Percentiles rank a stretch among this genome's conserved stretches.
These are phyloP conservation scores for Pilophorus perplexus DNA, from an alignment of 2,888 invertebrate genomes.

Conservation along the genomic window DNA sequence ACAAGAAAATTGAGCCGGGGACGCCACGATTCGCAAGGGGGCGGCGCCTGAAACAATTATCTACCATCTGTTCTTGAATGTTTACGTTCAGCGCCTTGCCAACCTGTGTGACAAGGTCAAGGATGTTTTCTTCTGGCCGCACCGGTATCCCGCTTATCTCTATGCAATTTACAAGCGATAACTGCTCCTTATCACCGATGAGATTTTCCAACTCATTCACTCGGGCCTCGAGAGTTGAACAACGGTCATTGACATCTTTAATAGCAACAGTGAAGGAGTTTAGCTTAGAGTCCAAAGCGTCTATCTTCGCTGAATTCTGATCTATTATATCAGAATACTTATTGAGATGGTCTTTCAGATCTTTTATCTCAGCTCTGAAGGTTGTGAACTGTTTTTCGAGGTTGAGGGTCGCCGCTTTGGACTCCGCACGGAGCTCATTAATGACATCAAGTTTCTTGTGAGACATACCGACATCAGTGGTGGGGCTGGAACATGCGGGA, in stretches of 20 bases:
- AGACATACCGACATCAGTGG: neutral
- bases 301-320: neutral
- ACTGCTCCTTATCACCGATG: neutral
- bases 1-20: neutral
- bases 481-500: neutral
- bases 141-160: conserved; percentile 1
- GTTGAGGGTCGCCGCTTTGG: neutral
- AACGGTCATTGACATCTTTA: neutral
- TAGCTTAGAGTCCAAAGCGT: neutral
- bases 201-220: neutral
- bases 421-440: neutral
- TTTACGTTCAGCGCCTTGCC: neutral
- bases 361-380: neutral
- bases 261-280: neutral
- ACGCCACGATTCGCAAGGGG: neutral
- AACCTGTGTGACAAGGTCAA: neutral
- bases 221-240: conserved; percentile 4
- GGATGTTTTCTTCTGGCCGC: neutral
- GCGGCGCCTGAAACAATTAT: neutral
- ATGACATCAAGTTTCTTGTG: neutral
- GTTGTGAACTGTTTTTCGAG: neutral
- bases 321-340: neutral
- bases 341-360: neutral
- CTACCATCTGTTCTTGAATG: neutral
- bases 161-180: neutral